phyloP scores from a whole-genome alignment of 35 echinoderm and acorn worm species.

The Lytechinus pictus region DNA sequence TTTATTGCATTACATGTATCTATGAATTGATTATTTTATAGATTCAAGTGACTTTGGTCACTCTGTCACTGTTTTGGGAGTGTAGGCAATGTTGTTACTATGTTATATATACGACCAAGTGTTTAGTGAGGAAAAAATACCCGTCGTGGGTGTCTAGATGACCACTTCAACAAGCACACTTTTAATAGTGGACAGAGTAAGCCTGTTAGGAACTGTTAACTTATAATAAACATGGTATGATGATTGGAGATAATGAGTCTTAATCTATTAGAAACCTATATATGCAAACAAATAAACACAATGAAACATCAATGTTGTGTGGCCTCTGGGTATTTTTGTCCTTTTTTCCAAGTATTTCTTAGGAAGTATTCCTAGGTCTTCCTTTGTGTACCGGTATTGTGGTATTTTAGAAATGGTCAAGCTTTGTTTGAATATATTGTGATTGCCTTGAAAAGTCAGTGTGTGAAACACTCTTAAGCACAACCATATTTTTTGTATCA shows the following conservation, averaged over 20 bases:
- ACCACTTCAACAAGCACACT: background rate
- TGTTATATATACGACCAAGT: background rate
- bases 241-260: background rate
- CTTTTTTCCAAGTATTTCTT: background rate
- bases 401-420: background rate
- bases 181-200: background rate
- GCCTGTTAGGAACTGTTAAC: background rate
- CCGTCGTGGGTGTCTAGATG: background rate
- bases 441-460: background rate
- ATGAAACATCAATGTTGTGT: too few relatives aligned
- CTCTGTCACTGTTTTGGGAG: background rate
- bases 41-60: background rate
- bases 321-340: background rate
- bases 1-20: too few relatives aligned
- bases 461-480: background rate
- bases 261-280: background rate
- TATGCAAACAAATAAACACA: background rate
- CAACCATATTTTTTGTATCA: background rate
- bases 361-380: background rate
- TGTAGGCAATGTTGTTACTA: background rate
- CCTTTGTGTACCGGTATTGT: background rate
- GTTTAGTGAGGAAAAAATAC: too few relatives aligned
- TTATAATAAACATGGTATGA: background rate
- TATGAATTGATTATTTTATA: background rate
- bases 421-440: background rate